Base-by-base conservation (phyloP, 2,113 vertebrate genomes). In the Clarias macrocephalus region DNA sequence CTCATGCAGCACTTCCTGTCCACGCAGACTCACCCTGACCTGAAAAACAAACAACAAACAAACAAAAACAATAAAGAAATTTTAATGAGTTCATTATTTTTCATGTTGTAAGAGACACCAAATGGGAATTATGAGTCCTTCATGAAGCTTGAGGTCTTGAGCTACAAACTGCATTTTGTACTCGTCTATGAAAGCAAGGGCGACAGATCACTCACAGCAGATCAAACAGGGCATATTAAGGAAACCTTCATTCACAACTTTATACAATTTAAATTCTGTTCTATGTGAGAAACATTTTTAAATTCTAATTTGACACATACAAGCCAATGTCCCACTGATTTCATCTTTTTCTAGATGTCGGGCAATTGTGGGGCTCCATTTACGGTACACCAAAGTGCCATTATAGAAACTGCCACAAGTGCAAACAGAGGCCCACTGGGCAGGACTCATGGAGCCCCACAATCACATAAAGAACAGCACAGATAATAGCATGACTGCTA, bases 1-100 rank as follows among this genome's bases (percentile, higher is more conserved):
- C 62, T 96, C 95, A 0, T 88, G 89, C 54, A 99, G 88, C 23
- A 96, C 93, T 52, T 95, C 90, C 25, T 91, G 60, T 80, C 95
- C 95, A 0, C 95, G 94, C 80, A 97, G 95, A 0, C 85, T 63
- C 33, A 97, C 90, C 3, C 23, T 91, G 65, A 98, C 92, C 97
- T 98, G 87, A 5, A 42, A 19, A 37, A 63, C 54, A 33, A 81
- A 48, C 42, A 48, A 48, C 6, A 6, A 42, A 42, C 2, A 42
- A 42, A 42, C 37, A 37, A 37, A 37, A 2, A 37, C 2, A 3
- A 37, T 37, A 37, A 42, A 42, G 42, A 42, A 42, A 79, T 28
- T 79, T 57, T 15, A 28, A 57, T 16, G 0, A 79, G n/a, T 54
- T 9, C 37, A 72, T 8, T 72, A 28, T 28, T 54, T 8, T 10